Evolutionary conservation across 2,113 vertebrate genomes (phyloP), one percentile per base, ranked within the genome.

Genomic region (Tenrec ecaudatus): DNA sequence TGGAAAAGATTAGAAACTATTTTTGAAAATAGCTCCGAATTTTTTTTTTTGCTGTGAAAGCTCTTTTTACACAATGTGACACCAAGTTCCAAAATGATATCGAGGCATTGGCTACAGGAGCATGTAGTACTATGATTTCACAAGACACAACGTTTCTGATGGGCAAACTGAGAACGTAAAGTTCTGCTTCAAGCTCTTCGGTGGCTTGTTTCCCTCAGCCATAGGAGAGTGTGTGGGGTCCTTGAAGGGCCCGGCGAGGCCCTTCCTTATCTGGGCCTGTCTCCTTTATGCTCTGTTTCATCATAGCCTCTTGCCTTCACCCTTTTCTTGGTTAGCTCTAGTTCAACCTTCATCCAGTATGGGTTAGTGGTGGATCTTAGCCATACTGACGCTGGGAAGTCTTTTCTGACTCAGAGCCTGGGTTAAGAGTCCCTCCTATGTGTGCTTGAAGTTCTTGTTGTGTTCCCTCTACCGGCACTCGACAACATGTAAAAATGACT

Each of bases 221-320:
- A 33, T 6, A 38, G 16, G 40, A n/a, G 31, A 36, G 16, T 0
- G 22, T 69, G 5, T 15, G 23, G 9, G 25, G n/a, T 62, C 58
- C 38, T 77, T 23, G 47, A 40, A 0, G 0, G 1, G 31, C 38
- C 27, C n/a, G 23, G 17, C 2, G 15, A 57, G 2, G 29, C 2
- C n/a, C 29, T 36, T 66, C 0, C 0, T 4, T 38, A 29, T 3
- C 69, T 57, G 29, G 0, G 0, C 20, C 17, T 57, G 7, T 66
- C 40, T 62, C 53, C 14, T 10, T 73, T 80, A 16, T 1, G 20
- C 38, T 3, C n/a, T 11, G 8, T 3, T 31, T 36, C n/a, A 27
- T 36, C 82, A 38, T 2, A 43, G 1, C 15, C 27, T 62, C 4
- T 31, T 31, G 22, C 9, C 5, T 25, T 1, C 47, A 31, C 16